Evolutionary conservation across 2,797 vertebrate species (phyloP).

Genomic region (Acomys russatus): DNA sequence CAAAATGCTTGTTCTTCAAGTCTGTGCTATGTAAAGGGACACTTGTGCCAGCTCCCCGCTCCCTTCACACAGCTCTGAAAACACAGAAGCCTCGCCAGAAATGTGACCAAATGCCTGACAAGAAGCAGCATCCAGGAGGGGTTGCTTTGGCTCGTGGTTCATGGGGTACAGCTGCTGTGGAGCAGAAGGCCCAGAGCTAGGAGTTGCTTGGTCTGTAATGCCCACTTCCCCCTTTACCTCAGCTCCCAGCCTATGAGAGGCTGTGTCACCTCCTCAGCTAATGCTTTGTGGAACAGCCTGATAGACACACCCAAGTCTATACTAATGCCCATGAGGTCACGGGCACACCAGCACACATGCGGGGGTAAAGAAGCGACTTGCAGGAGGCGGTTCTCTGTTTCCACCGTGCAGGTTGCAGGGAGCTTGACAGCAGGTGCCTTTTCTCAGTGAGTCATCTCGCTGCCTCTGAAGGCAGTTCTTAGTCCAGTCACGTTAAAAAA

Average conservation of each 20-base stretch:
- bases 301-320: neutral
- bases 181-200: accelerated
- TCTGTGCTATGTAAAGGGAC: neutral
- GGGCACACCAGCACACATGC: neutral
- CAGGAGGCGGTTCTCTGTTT: neutral
- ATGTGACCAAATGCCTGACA: neutral
- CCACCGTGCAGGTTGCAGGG: neutral
- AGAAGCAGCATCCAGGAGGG: neutral
- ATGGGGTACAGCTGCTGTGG: neutral
- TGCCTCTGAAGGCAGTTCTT: neutral
- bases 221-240: neutral
- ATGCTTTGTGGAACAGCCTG: neutral
- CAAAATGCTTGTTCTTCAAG: neutral
- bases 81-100: neutral
- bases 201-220: neutral
- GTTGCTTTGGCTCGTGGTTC: too few species aligned
- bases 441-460: neutral
- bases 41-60: neutral
- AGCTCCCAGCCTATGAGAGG: neutral
- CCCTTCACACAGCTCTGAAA: neutral
- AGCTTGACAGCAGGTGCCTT: neutral
- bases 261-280: neutral
- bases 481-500: neutral
- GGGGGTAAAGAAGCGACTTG: too few species aligned
- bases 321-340: neutral